Conservation (phyloP, 1,140 invertebrate species). For the Achatina immaculata region DNA sequence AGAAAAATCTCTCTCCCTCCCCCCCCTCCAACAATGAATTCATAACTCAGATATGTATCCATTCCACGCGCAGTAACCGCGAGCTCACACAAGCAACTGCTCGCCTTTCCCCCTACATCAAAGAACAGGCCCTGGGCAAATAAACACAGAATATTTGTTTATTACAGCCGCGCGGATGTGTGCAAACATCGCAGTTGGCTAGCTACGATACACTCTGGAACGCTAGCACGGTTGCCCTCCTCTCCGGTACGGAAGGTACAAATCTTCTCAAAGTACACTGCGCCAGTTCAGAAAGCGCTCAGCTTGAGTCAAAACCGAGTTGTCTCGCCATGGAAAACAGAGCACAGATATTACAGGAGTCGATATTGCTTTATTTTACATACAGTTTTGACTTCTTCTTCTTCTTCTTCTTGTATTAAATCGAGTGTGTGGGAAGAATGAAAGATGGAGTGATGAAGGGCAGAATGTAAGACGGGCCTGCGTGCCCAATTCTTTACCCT, state of each 20-base stretch:
- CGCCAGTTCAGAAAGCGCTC: too few species aligned
- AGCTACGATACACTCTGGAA: slow-evolving; percentile 4
- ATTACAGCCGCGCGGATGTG: background rate
- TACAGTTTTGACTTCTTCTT: too few species aligned
- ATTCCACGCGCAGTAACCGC: background rate
- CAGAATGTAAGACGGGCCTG: too few species aligned
- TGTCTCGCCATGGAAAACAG: too few species aligned
- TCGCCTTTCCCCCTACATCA: background rate
- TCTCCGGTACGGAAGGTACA: background rate
- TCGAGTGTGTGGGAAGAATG: too few species aligned
- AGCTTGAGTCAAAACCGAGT: too few species aligned
- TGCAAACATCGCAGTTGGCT: background rate
- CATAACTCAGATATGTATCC: background rate
- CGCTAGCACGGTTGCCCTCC: background rate
- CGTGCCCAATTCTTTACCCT: too few species aligned
- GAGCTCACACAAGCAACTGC: background rate
- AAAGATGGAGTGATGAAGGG: too few species aligned
- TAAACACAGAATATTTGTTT: slow-evolving; percentile 3
- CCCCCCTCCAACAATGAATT: background rate
- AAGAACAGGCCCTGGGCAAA: background rate
- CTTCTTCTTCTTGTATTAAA: too few species aligned
- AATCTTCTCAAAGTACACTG: background rate
- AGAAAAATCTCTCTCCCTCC: background rate
- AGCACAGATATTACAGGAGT: too few species aligned
- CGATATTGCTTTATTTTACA: too few species aligned